Evolutionary conservation across 2,113 vertebrate genomes (phyloP).

Genomic region (Psilopsiagon aymara): DNA sequence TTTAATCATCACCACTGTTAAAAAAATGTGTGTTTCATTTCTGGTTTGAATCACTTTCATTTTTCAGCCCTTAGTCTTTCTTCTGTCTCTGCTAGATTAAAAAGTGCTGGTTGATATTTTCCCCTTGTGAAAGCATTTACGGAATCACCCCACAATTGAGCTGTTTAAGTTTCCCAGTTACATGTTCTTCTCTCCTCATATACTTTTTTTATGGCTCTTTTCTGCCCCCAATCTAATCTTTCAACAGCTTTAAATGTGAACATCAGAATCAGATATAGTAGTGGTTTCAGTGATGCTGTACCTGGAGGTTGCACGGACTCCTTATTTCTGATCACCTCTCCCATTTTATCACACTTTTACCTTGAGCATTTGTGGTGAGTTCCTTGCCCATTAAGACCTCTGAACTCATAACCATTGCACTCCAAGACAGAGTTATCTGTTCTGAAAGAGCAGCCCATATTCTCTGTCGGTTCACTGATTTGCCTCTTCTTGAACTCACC

Average conservation of each 20-base stretch:
- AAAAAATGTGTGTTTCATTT: slow-evolving; percentile 70
- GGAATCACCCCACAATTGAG: slow-evolving; percentile 49
- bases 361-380: neutral
- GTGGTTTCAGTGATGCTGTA: neutral
- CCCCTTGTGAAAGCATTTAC: slow-evolving; percentile 60
- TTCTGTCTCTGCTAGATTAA: slow-evolving; percentile 64
- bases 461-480: neutral
- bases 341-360: neutral
- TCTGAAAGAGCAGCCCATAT: neutral
- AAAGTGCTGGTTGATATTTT: slow-evolving; percentile 61
- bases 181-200: slow-evolving; percentile 44
- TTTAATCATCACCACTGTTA: slow-evolving; percentile 67
- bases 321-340: neutral
- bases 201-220: slow-evolving; percentile 54
- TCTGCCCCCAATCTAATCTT: slow-evolving; percentile 50
- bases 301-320: neutral
- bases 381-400: neutral
- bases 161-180: slow-evolving; percentile 41
- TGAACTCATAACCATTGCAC: neutral
- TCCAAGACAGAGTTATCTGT: neutral
- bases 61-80: slow-evolving; percentile 67
- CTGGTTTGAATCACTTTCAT: slow-evolving; percentile 67
- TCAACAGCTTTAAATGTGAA: neutral
- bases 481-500: neutral
- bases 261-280: neutral